Conservation (phyloP, 2,888 invertebrate species). For the Helobdella robusta region DNA sequence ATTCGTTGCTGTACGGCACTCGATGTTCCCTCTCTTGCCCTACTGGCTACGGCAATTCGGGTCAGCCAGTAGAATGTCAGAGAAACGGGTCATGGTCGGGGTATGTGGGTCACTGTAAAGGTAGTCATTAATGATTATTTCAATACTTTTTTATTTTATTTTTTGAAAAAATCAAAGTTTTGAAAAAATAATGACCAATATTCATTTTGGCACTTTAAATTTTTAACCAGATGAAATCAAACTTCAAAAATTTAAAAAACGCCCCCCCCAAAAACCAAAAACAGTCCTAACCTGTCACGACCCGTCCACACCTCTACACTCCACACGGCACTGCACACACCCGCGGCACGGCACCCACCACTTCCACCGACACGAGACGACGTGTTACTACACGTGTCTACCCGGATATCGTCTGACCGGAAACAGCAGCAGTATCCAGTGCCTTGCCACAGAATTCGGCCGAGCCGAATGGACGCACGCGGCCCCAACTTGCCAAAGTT, state of each 20-base stretch:
- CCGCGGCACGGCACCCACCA: neutral
- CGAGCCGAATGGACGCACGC: neutral
- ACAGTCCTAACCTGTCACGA: no score
- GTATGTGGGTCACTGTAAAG: neutral
- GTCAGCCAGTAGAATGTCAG: slow-evolving; percentile 10
- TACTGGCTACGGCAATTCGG: neutral
- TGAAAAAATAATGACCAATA: no score
- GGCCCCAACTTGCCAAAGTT: slow-evolving; percentile 10
- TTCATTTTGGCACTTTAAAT: no score
- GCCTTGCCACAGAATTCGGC: neutral
- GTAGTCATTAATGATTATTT: no score
- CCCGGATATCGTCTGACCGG: slow-evolving; percentile 1
- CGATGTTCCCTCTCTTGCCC: slow-evolving; percentile 5
- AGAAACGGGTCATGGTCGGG: slow-evolving; percentile 13
- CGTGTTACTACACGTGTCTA: neutral
- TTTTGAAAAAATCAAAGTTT: no score
- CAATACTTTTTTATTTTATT: no score
- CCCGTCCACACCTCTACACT: slow-evolving; percentile 8
- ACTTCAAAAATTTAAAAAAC: no score
- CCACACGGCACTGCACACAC: neutral
- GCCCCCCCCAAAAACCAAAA: no score
- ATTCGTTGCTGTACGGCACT: slow-evolving; percentile 2
- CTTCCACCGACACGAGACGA: neutral
- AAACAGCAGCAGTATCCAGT: slow-evolving; percentile 7
- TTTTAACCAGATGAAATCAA: no score